phyloP scores from a whole-genome alignment of 1,140 invertebrate species.

The Trichogramma pretiosum region DNA sequence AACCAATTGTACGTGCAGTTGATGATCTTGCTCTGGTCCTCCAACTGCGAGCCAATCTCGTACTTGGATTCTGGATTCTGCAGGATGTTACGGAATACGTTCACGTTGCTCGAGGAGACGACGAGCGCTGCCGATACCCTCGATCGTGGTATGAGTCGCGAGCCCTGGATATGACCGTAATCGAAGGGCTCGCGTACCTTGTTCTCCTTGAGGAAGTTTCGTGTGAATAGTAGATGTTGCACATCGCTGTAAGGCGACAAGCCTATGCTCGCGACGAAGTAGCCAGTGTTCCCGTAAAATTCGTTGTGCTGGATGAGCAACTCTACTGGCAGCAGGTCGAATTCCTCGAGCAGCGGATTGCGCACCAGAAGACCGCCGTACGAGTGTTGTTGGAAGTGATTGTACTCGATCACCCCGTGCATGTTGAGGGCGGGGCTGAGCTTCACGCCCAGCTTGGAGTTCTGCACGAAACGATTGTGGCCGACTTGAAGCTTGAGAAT shows the following conservation, averaged over 20 bases:
- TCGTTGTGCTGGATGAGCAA: slow-evolving; percentile 80
- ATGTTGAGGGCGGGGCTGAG: slow-evolving; percentile 80
- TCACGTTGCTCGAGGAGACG: slow-evolving; percentile 81
- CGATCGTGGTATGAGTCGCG: slow-evolving; percentile 72
- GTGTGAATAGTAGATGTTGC: slow-evolving; percentile 77
- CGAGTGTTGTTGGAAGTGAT: slow-evolving; percentile 73
- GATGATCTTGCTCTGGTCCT: slow-evolving; percentile 87
- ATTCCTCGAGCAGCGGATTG: slow-evolving; percentile 69
- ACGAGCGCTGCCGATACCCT: slow-evolving; percentile 83
- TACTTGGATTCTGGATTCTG: slow-evolving; percentile 83
- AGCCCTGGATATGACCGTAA: slow-evolving; percentile 50
- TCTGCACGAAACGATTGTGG: slow-evolving; percentile 73
- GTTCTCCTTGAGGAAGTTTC: slow-evolving; percentile 83
- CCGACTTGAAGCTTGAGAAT: slow-evolving; percentile 68
- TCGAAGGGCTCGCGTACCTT: slow-evolving; percentile 79
- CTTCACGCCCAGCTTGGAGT: slow-evolving; percentile 65
- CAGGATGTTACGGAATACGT: slow-evolving; percentile 85
- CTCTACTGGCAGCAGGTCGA: slow-evolving; percentile 56
- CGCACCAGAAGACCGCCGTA: slow-evolving; percentile 80
- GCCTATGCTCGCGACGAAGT: slow-evolving; percentile 79
- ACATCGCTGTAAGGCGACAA: slow-evolving; percentile 74
- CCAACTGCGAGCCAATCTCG: slow-evolving; percentile 90
- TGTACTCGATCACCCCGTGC: slow-evolving; percentile 71
- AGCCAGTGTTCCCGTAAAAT: slow-evolving; percentile 78
- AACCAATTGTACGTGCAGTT: slow-evolving; percentile 94